A percentile compares a stretch with the other conserved stretches of the same genome.
Conservation (phyloP, 2,888 invertebrate species). For the Drosophila prostipennis region DNA sequence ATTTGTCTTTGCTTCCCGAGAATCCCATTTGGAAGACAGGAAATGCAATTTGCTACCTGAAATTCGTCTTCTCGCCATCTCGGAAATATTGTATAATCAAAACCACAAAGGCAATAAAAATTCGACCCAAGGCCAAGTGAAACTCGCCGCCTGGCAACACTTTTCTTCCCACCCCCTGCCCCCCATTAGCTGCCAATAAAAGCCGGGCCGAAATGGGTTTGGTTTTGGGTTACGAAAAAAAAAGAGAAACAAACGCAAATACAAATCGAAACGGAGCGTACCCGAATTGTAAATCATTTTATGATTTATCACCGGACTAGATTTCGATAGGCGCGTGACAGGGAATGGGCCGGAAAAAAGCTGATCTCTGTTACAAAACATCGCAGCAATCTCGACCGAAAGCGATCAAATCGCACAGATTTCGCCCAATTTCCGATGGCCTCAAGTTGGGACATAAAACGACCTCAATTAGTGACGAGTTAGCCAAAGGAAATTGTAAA, state of each 20-base stretch:
- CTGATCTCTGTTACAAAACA: conserved; percentile 42
- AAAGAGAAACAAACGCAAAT: conserved; percentile 27
- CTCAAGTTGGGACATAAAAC: conserved; percentile 14
- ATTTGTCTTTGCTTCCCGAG: conserved; percentile 25
- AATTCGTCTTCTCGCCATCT: conserved; percentile 16
- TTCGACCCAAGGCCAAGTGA: conserved; percentile 49
- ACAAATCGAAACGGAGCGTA: conserved; percentile 30
- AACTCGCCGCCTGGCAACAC: conserved; percentile 35
- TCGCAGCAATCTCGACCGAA: conserved; percentile 33
- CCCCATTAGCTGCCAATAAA: conserved; percentile 35
- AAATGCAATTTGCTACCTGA: conserved; percentile 20
- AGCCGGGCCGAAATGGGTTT: conserved; percentile 41
- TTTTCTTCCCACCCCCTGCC: conserved; percentile 25
- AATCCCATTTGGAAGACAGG: conserved; percentile 13
- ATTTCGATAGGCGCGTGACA: conserved; percentile 58
- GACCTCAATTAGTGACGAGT: conserved; percentile 16
- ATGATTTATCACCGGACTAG: conserved; percentile 72
- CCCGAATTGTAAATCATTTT: conserved; percentile 55
- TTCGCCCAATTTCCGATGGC: conserved; percentile 20
- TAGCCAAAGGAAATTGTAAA: conserved; percentile 9
- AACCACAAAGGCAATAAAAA: conserved; percentile 32
- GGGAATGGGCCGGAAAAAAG: conserved; percentile 29
- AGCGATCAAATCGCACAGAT: conserved; percentile 29
- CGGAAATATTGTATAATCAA: conserved; percentile 36
- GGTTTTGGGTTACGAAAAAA: conserved; percentile 30